phyloP scores from a whole-genome alignment of 2,888 invertebrate species.

The Troides helena region DNA sequence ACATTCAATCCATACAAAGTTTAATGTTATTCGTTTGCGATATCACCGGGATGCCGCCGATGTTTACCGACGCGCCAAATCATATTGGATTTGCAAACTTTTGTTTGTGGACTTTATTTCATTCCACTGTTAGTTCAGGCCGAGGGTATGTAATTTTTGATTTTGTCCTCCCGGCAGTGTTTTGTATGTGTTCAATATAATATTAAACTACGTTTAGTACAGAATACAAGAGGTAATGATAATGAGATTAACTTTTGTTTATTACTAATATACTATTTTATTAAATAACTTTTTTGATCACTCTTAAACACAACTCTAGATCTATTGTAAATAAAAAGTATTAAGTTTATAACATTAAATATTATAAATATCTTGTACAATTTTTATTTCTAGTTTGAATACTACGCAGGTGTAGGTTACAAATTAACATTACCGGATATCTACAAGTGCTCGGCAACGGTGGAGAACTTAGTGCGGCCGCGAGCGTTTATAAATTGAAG shows the following conservation, averaged over 20 bases:
- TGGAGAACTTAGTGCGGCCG: conserved; percentile 61
- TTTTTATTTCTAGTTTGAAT: conserved; percentile 4
- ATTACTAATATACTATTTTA: too few species aligned
- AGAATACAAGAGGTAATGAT: conserved; percentile 1
- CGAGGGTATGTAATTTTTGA: conserved; percentile 74
- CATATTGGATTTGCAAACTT: conserved; percentile 81
- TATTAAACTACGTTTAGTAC: conserved; percentile 9
- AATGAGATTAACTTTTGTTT: too few species aligned
- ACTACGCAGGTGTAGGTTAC: conserved; percentile 52
- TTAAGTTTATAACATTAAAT: too few species aligned
- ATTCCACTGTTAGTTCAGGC: conserved; percentile 78
- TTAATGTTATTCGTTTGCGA: conserved; percentile 81
- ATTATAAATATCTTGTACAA: too few species aligned
- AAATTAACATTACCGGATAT: conserved; percentile 70
- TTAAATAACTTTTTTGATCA: too few species aligned
- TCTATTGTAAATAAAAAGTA: too few species aligned
- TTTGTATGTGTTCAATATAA: conserved; percentile 48
- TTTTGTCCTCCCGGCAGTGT: conserved; percentile 59
- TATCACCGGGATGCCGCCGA: conserved; percentile 80
- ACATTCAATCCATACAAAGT: conserved; percentile 82
- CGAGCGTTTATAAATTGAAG: conserved; percentile 80
- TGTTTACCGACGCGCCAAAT: conserved; percentile 79
- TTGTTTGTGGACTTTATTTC: conserved; percentile 80
- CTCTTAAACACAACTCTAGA: too few species aligned
- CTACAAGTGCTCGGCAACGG: conserved; percentile 48